Base-by-base conservation (phyloP, 2,113 vertebrate genomes). In the Macrotus californicus region DNA sequence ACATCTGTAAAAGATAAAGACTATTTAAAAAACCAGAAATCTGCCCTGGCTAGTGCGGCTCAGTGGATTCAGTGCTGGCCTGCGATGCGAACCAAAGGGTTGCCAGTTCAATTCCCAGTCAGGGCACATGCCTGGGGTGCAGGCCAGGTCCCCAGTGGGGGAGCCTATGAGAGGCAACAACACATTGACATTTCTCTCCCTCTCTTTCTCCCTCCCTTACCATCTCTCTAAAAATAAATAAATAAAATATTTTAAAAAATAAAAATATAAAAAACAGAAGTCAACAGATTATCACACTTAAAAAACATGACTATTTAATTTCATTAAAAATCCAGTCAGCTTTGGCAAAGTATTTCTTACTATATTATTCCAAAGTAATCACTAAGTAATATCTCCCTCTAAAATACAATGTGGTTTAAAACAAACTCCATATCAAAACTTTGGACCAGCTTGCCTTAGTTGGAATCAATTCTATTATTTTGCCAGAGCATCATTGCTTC, bases 341-440 rank as follows among this genome's bases (percentile, higher is more conserved):
- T 50, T 4, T 76, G 56, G 43, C 31, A 64, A 56, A 85, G 22
- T 80, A 94, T 76, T 83, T 82, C 75, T 96, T 88, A 66, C 41
- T 87, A 69, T 3, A 64, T 94, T 76, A 94, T 77, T 66, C 15
- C 64, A 85, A 77, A 82, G 34, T 72, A 69, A 92, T 94, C 56
- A 95, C 84, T 69, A 80, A 93, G 22, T 52, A 94, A 70, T 86
- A 24, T 84, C 92, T 86, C 41, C 61, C 82, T 70, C 54, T 39
- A 67, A 94, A 91, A 89, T 80, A 64, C 26, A 89, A 69, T 18
- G 19, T 75, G 52, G 18, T 73, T 89, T 85, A 92, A 93, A 94
- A 89, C 50, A 86, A 94, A 93, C 41, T 81, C 79, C 6, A 8
- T 61, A 13, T 85, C 56, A 93, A 82, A 93, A 82, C 54, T 50